Conservation (phyloP, 2,113 vertebrate genomes). For the Meleagris gallopavo region DNA sequence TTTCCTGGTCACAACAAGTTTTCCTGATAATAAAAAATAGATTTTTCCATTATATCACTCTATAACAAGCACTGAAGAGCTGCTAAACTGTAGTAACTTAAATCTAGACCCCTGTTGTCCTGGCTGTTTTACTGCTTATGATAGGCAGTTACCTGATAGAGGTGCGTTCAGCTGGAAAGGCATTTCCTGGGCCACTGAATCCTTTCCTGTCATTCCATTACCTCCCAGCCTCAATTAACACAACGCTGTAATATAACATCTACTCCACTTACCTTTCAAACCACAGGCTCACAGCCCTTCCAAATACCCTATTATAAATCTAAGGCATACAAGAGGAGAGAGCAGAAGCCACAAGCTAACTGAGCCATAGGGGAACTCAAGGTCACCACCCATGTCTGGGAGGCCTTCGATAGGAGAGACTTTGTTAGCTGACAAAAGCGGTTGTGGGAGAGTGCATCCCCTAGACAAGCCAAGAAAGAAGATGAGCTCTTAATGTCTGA, state of each 20-base stretch:
- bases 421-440: constrained; percentile 9
- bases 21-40: constrained; percentile 32
- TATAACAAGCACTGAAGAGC: neutral
- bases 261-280: constrained; percentile 29
- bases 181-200: constrained; percentile 42
- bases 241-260: neutral
- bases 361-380: constrained; percentile 46
- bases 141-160: constrained; percentile 22
- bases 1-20: neutral
- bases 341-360: constrained; percentile 27
- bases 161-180: constrained; percentile 46
- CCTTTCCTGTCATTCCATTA: neutral
- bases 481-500: constrained; percentile 7
- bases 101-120: neutral
- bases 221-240: neutral
- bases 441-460: constrained; percentile 17
- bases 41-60: constrained; percentile 17
- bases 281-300: constrained; percentile 18
- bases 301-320: constrained; percentile 22
- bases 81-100: constrained; percentile 2
- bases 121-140: neutral
- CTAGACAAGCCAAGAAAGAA: constrained; percentile 14
- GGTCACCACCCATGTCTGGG: neutral
- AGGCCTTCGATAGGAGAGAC: neutral
- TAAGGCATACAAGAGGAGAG: constrained; percentile 1